Percentiles rank a stretch among this genome's conserved stretches.
Conservation (phyloP, 2,888 invertebrate genomes). For the Rhodophaea formosa region DNA sequence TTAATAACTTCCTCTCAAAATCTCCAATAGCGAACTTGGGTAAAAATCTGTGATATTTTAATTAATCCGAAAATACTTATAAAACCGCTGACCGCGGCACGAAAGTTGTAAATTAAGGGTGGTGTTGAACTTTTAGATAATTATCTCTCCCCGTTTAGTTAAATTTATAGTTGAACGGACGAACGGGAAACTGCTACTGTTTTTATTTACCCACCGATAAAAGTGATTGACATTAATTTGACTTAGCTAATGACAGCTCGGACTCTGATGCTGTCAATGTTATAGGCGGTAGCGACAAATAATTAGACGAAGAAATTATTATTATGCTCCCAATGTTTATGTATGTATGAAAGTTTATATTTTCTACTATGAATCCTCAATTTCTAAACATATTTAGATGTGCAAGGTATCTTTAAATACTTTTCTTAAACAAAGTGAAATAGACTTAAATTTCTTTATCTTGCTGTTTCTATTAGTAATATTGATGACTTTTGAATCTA, state of each 20-base stretch:
- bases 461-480: no score
- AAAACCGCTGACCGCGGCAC: conserved; percentile 55
- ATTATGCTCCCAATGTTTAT: no score
- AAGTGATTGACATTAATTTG: conserved; percentile 71
- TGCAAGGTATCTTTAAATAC: no score
- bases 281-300: conserved; percentile 31
- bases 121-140: conserved; percentile 54
- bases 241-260: conserved; percentile 46
- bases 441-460: no score
- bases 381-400: no score
- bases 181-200: conserved; percentile 57
- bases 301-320: no score
- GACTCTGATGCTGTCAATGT: conserved; percentile 22
- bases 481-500: no score
- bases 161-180: conserved; percentile 59
- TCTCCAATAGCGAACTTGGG: conserved; percentile 33
- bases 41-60: conserved; percentile 63
- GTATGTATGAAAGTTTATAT: no score
- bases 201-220: conserved; percentile 72
- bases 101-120: conserved; percentile 62
- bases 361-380: no score
- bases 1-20: conserved; percentile 49
- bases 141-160: conserved; percentile 53
- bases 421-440: no score
- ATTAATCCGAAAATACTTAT: conserved; percentile 71